Conservation (phyloP, 2,113 vertebrate species). For the Chloropsis hardwickii region DNA sequence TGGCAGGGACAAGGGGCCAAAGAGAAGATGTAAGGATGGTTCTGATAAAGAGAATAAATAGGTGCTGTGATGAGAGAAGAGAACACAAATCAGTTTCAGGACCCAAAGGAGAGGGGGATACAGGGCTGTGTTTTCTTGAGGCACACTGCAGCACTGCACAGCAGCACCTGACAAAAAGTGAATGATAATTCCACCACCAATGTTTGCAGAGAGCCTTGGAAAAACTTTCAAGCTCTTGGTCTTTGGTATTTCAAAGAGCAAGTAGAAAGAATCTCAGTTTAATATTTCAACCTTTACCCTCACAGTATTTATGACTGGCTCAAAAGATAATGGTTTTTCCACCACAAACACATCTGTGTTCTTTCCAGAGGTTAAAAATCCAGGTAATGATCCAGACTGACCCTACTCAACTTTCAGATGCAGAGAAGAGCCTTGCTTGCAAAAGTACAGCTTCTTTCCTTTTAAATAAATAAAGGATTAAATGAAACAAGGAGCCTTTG, state of each 20-base stretch:
- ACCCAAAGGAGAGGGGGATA: accelerated
- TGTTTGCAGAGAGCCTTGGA: neutral
- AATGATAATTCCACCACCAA: neutral
- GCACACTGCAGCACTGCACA: accelerated
- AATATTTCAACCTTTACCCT: neutral
- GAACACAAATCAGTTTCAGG: neutral
- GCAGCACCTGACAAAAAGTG: neutral
- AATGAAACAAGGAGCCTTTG: neutral
- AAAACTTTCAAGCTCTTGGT: neutral
- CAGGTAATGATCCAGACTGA: neutral
- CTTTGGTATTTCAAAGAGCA: neutral
- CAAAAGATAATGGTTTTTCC: neutral
- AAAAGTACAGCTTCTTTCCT: neutral
- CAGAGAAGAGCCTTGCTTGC: neutral
- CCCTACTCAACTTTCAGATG: neutral
- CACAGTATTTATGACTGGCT: neutral
- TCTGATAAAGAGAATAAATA: neutral
- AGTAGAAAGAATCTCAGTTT: neutral
- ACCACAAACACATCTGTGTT: neutral
- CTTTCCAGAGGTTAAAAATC: neutral
- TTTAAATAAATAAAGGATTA: neutral
- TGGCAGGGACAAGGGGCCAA: neutral
- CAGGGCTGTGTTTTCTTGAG: neutral
- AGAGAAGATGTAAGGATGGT: neutral
- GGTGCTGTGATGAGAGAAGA: neutral